These are phyloP conservation scores for Falco berigora DNA, from an alignment of 2,797 vertebrate genomes.

Conservation along the genomic window DNA sequence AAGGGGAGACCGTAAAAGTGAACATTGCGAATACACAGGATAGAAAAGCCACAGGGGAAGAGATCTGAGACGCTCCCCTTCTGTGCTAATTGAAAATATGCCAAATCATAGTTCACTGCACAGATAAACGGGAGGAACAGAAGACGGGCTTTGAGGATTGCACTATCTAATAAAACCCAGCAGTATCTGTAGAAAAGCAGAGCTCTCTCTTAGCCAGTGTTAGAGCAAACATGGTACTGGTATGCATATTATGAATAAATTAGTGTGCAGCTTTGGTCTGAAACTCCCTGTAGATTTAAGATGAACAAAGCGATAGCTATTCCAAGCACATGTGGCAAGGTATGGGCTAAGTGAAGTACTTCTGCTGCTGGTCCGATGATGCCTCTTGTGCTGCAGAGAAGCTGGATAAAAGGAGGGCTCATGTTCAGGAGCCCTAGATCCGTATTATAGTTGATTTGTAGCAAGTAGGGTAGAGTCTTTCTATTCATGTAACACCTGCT, in stretches of 20 bases:
- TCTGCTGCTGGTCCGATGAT: not conserved
- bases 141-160: not conserved
- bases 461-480: not conserved
- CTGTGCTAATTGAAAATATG: slow-evolving; percentile 38
- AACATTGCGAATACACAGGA: not conserved
- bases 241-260: not conserved
- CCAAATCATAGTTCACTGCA: slow-evolving; percentile 16
- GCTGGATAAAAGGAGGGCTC: not conserved
- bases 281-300: slow-evolving; percentile 1
- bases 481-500: slow-evolving; percentile 19
- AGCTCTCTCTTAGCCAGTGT: not conserved
- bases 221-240: not conserved
- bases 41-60: not conserved
- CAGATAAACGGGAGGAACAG: not conserved
- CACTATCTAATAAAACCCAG: not conserved
- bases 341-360: not conserved
- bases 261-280: not conserved
- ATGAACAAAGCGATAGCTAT: not conserved
- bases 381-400: not conserved
- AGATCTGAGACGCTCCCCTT: not conserved
- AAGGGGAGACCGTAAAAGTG: not conserved
- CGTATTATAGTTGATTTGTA: not conserved
- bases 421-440: not conserved
- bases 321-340: not conserved
- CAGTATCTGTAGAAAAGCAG: not conserved